phyloP scores from a whole-genome alignment of 1,140 invertebrate species.

The Kradibia gibbosae region DNA sequence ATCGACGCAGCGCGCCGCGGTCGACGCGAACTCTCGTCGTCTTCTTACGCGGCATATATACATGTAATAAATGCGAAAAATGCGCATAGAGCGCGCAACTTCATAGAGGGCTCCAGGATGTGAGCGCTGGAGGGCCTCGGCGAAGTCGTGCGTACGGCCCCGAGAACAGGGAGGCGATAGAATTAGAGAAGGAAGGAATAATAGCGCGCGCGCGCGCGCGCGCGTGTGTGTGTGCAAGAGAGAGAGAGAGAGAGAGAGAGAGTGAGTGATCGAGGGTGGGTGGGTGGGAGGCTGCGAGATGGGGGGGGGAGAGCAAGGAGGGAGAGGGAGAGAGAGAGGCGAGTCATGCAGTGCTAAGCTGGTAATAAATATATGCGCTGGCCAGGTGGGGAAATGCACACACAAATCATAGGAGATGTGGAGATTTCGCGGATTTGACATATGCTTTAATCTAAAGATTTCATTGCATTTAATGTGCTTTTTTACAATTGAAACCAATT shows the following conservation, averaged over 20 bases:
- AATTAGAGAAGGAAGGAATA: not conserved
- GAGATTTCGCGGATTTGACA: not conserved
- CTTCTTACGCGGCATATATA: not conserved
- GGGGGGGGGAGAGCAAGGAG: no score
- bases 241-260: not conserved
- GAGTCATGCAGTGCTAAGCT: not conserved
- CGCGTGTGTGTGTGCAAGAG: no score
- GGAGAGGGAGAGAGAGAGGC: not conserved
- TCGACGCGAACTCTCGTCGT: conserved; percentile 41
- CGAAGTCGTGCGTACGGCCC: not conserved
- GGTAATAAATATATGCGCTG: not conserved
- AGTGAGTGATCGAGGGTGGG: no score
- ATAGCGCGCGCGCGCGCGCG: no score
- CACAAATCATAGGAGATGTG: not conserved
- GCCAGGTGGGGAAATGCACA: not conserved
- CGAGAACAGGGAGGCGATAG: not conserved
- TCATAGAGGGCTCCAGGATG: not conserved
- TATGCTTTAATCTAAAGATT: not conserved
- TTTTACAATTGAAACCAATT: no score
- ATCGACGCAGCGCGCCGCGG: conserved; percentile 56
- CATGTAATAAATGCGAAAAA: conserved; percentile 17
- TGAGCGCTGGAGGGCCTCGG: not conserved
- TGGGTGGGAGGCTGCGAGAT: no score
- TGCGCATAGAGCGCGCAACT: not conserved
- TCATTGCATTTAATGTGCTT: not conserved